These are phyloP conservation scores for Salminus brasiliensis DNA, from an alignment of 2,113 vertebrate species.

Conservation along the genomic window DNA sequence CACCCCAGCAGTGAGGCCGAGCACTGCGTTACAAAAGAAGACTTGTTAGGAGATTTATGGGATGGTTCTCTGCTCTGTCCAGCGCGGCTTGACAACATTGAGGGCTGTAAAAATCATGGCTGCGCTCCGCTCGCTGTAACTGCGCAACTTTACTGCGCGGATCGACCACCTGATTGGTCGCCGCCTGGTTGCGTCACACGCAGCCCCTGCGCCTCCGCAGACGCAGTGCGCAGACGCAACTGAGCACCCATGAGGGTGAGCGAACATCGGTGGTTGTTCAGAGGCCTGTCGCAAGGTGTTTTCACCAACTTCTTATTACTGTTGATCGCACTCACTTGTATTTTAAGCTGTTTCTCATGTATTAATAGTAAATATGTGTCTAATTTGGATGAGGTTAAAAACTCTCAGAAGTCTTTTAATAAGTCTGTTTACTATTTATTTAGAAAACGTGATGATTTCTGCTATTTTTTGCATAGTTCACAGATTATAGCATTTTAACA, in stretches of 20 bases:
- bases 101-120: conserved; percentile 69
- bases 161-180: conserved; percentile 66
- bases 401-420: too few relatives aligned
- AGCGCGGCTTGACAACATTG: not conserved
- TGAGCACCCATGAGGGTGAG: not conserved
- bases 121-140: conserved; percentile 65
- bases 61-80: not conserved
- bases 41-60: not conserved
- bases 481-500: too few relatives aligned
- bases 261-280: not conserved
- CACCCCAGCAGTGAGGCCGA: not conserved
- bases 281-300: too few relatives aligned
- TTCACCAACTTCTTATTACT: too few relatives aligned
- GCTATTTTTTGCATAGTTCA: too few relatives aligned
- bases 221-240: conserved; percentile 42
- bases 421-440: too few relatives aligned
- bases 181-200: conserved; percentile 66
- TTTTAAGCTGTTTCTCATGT: too few relatives aligned
- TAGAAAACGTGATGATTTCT: too few relatives aligned
- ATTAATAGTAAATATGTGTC: too few relatives aligned
- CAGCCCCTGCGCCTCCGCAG: conserved; percentile 58
- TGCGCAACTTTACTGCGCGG: conserved; percentile 80
- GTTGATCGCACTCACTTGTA: too few relatives aligned
- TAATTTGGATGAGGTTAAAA: too few relatives aligned
- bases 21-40: not conserved